Percentiles rank a stretch among this genome's conserved stretches.
Evolutionary conservation across 2,113 vertebrate genomes (phyloP).

Genomic region (Leucoraja erinaceus): DNA sequence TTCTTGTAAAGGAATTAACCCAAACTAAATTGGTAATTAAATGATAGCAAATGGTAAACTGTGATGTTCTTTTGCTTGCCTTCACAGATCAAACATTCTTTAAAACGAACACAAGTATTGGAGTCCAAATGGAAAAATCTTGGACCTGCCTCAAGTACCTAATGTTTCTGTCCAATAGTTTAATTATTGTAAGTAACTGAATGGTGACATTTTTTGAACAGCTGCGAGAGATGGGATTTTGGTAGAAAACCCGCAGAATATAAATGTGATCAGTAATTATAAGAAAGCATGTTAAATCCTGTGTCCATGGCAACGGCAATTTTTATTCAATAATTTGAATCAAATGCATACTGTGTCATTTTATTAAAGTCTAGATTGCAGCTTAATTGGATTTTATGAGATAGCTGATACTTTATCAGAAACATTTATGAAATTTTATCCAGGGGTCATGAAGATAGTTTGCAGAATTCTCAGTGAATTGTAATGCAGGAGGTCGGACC

Average conservation of each 20-base stretch:
- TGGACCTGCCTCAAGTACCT: constrained; percentile 51
- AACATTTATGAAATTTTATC: constrained; percentile 29
- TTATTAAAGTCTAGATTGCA: constrained; percentile 8
- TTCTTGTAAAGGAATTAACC: not conserved
- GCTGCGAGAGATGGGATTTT: not conserved
- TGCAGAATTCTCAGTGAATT: not conserved
- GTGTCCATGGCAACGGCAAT: constrained; percentile 15
- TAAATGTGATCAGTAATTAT: not conserved
- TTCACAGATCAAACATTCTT: not conserved
- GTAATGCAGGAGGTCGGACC: not conserved
- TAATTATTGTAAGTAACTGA: constrained; percentile 56
- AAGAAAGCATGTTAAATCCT: not conserved
- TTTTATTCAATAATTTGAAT: constrained; percentile 24
- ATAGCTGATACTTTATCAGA: not conserved
- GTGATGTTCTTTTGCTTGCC: not conserved
- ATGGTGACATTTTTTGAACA: not conserved
- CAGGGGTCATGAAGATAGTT: not conserved
- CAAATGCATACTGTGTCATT: not conserved
- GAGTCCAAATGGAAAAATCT: constrained; percentile 37
- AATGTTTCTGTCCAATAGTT: constrained; percentile 54
- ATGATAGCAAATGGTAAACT: not conserved
- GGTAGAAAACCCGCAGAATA: not conserved
- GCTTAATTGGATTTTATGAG: constrained; percentile 12
- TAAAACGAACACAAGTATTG: not conserved
- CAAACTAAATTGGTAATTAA: not conserved